Evolutionary conservation across 2,888 invertebrate genomes (phyloP).

Genomic region (Morpho helenor): DNA sequence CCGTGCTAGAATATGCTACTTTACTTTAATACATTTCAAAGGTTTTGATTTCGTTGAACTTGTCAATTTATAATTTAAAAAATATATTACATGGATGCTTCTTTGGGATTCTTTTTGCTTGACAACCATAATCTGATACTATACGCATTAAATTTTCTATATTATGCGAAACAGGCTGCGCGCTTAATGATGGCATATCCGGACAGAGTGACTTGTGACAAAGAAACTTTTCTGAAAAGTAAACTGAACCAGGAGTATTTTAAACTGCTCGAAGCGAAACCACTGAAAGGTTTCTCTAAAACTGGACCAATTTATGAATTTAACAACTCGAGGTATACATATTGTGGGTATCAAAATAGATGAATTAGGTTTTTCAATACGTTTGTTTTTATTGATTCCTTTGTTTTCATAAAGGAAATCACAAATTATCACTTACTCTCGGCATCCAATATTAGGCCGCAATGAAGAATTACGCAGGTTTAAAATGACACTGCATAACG

Average conservation of each 20-base stretch:
- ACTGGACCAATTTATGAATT: conserved; percentile 84
- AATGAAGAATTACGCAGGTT: conserved; percentile 53
- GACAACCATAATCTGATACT: too few relatives aligned
- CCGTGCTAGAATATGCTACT: too few relatives aligned
- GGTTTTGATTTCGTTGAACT: too few relatives aligned
- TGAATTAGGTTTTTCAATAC: too few relatives aligned
- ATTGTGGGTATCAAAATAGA: conserved; percentile 9
- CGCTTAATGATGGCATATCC: conserved; percentile 81
- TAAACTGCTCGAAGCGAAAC: conserved; percentile 72
- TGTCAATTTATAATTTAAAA: too few relatives aligned
- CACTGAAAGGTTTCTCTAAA: conserved; percentile 80
- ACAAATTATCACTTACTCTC: conserved; percentile 10
- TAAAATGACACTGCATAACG: conserved; percentile 40
- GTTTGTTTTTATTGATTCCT: neutral
- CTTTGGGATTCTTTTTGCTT: too few relatives aligned
- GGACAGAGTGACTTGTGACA: conserved; percentile 81
- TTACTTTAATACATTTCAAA: too few relatives aligned
- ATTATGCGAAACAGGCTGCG: conserved; percentile 69
- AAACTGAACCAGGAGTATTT: conserved; percentile 81
- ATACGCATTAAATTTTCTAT: too few relatives aligned
- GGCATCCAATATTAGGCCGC: conserved; percentile 74
- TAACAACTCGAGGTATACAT: conserved; percentile 37
- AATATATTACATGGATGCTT: too few relatives aligned
- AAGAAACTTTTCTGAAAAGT: conserved; percentile 82
- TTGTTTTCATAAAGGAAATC: neutral